These are phyloP conservation scores for Lerema accius DNA, from an alignment of 1,140 invertebrate species.

Conservation along the genomic window DNA sequence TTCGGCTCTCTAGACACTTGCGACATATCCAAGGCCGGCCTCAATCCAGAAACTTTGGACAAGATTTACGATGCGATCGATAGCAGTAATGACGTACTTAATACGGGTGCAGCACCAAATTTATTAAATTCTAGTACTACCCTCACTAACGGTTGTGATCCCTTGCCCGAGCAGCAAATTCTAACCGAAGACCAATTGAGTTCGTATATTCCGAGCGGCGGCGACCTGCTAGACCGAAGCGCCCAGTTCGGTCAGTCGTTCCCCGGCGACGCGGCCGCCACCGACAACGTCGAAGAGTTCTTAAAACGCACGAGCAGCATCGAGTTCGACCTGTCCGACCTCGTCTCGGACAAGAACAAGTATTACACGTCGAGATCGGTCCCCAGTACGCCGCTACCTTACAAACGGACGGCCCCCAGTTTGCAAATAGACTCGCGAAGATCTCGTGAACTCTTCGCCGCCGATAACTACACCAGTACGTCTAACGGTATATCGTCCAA, in stretches of 20 bases:
- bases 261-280: conserved; percentile 46
- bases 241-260: conserved; percentile 65
- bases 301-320: conserved; percentile 73
- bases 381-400: conserved; percentile 85
- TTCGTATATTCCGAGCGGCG: conserved; percentile 57
- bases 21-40: conserved; percentile 79
- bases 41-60: conserved; percentile 79
- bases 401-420: conserved; percentile 67
- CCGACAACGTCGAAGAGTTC: conserved; percentile 70
- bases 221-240: conserved; percentile 56
- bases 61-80: conserved; percentile 82
- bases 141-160: conserved; percentile 66
- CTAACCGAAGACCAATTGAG: conserved; percentile 63
- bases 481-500: conserved; percentile 82
- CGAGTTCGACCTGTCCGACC: conserved; percentile 71
- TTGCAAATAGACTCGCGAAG: conserved; percentile 69
- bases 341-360: conserved; percentile 71
- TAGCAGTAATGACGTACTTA: conserved; percentile 76
- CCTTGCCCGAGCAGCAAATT: conserved; percentile 61
- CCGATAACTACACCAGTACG: conserved; percentile 55
- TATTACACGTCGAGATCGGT: conserved; percentile 84
- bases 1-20: conserved; percentile 84
- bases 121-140: conserved; percentile 59
- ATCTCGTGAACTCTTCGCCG: conserved; percentile 57
- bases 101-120: conserved; percentile 48